Base-by-base conservation (phyloP, 2,797 vertebrate genomes). In the Babyrousa celebensis region DNA sequence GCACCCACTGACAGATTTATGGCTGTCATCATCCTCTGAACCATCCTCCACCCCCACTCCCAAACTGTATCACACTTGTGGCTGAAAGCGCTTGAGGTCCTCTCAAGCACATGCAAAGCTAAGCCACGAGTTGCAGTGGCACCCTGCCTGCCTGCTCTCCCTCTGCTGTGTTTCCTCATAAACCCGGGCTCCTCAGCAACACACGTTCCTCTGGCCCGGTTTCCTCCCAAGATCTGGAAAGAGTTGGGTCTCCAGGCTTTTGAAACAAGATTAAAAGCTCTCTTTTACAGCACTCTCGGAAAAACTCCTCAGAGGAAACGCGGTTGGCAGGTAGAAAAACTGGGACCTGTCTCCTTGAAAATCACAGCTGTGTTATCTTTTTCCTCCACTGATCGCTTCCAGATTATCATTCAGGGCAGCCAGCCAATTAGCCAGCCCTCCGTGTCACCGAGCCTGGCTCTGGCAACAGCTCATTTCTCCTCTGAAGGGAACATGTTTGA, bases 351-450 rank as follows among this genome's bases (percentile, higher is more conserved):
- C 97, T 98, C 77, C 97, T 93, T 94, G 96, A 95, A 97, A 98
- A 95, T 91, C 97, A 97, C 96, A 93, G 96, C 98, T 98, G 97
- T 98, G 96, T 97, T 97, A 97, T 97, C 88, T 97, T 98, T 85
- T 25, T 62, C 96, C 97, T 97, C 95, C 84, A 48, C 82, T 98
- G 97, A 98, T 98, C 82, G 65, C 97, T 98, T 97, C 98, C 98
- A 98, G 97, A 98, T 97, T 98, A 97, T 96, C 96, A 96, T 40
- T 85, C 63, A 5, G 92, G 97, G 97, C 97, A 97, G 92, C 65
- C 78, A 0, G 94, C 96, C 97, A 98, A 78, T 85, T 92, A 98
- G 25, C 80, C 96, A 91, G 90, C 91, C 96, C 89, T 96, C 91
- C 60, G 5, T 54, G 97, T 97, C 97, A 95, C 58, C 52, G 12